A percentile compares a stretch with the other conserved stretches of the same genome.
Conservation (phyloP, 2,113 vertebrate species). For the Zootoca vivipara region DNA sequence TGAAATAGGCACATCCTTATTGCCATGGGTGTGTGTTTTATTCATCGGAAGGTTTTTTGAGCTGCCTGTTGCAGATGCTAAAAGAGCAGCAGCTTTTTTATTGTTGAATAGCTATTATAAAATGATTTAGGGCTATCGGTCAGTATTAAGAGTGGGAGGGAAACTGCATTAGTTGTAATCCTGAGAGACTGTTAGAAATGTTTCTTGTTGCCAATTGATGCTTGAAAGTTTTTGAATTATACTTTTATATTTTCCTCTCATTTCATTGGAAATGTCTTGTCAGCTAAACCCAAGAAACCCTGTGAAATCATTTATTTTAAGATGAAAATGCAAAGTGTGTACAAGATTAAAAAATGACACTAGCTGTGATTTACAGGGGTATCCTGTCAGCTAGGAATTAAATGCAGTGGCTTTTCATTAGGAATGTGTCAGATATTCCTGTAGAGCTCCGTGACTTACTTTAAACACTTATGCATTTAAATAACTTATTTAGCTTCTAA, state of each 20-base stretch:
- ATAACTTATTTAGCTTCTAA: conserved; percentile 73
- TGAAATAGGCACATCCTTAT: background rate
- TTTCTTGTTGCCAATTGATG: conserved; percentile 26
- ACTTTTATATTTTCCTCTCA: conserved; percentile 43
- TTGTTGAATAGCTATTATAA: background rate
- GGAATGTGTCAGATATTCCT: conserved; percentile 66
- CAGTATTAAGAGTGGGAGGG: background rate
- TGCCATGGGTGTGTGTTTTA: fast-evolving
- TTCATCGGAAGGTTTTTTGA: background rate
- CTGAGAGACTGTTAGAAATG: background rate
- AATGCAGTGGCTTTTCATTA: conserved; percentile 66
- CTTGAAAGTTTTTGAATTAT: conserved; percentile 29
- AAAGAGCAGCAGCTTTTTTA: background rate
- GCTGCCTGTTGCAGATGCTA: background rate
- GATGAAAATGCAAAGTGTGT: conserved; percentile 66
- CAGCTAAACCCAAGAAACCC: conserved; percentile 54
- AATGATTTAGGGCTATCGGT: background rate
- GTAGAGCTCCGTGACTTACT: conserved; percentile 65
- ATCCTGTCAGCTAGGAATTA: conserved; percentile 63
- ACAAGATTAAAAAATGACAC: conserved; percentile 65
- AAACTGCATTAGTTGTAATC: background rate
- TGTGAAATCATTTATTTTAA: conserved; percentile 52
- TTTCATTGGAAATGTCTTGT: conserved; percentile 53
- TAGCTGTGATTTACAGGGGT: conserved; percentile 59
- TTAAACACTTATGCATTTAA: conserved; percentile 76